Conservation (phyloP, 1,140 invertebrate species). For the Drosophila auraria region DNA sequence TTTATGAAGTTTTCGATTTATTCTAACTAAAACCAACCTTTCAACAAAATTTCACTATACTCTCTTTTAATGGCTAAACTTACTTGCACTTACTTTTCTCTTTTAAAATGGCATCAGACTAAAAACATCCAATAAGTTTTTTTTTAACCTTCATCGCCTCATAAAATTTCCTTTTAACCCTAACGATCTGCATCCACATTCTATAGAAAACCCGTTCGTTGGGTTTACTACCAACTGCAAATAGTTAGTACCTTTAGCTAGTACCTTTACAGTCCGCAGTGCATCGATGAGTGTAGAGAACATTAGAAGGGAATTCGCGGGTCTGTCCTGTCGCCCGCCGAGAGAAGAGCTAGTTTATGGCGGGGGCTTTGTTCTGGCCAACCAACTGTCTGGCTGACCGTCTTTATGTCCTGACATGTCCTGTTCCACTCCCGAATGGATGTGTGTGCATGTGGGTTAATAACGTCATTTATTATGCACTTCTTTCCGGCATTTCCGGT, state of each 20-base stretch:
- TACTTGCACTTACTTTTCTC: no score
- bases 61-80: no score
- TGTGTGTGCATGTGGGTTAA: slow-evolving; percentile 77
- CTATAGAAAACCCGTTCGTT: background rate
- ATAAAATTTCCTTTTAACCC: slow-evolving; percentile 1
- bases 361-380: slow-evolving; percentile 39
- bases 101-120: background rate
- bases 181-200: background rate
- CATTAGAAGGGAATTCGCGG: slow-evolving; percentile 9
- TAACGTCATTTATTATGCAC: slow-evolving; percentile 84
- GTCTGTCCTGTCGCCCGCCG: slow-evolving; percentile 5
- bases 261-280: slow-evolving; percentile 9
- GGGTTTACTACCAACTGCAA: slow-evolving; percentile 10
- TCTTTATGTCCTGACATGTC: slow-evolving; percentile 46
- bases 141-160: no score
- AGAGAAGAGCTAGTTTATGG: slow-evolving; percentile 30
- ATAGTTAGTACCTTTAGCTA: slow-evolving; percentile 6
- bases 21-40: no score
- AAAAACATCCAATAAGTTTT: background rate
- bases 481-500: slow-evolving; percentile 83
- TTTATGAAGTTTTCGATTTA: no score
- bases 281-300: slow-evolving; percentile 24
- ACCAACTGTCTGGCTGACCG: slow-evolving; percentile 13
- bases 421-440: slow-evolving; percentile 15
- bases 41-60: no score